These are phyloP conservation scores for Aphodius sticticus DNA, from an alignment of 2,888 invertebrate species.

Conservation along the genomic window DNA sequence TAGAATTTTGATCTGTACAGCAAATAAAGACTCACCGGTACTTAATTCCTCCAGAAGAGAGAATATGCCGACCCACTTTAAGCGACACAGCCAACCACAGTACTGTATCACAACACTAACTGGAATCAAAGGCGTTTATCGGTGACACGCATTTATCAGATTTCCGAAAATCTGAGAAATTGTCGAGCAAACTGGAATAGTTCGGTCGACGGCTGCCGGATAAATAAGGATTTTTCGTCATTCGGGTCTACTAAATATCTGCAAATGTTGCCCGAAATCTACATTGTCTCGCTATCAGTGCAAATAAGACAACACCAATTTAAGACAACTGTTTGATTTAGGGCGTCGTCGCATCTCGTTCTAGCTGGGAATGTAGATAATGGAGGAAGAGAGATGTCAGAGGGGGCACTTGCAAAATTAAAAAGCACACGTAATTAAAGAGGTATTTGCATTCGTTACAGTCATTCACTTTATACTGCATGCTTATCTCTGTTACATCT, in stretches of 20 bases:
- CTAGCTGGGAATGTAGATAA: not conserved
- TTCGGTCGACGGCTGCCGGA: not conserved
- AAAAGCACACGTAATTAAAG: not conserved
- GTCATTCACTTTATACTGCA: constrained; percentile 22
- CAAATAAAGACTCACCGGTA: not conserved
- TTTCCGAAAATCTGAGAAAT: not conserved
- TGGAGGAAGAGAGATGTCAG: constrained; percentile 13
- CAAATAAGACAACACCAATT: constrained; percentile 8
- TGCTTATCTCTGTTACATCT: constrained; percentile 23
- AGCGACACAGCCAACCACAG: not conserved
- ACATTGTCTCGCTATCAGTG: constrained; percentile 23
- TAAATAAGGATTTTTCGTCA: not conserved
- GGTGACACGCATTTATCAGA: not conserved
- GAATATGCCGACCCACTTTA: not conserved
- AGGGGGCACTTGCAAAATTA: constrained; percentile 8
- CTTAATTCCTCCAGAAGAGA: not conserved
- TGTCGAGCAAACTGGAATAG: not conserved
- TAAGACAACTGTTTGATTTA: constrained; percentile 18
- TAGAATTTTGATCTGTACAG: not conserved
- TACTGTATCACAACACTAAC: not conserved
- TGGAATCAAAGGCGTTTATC: not conserved
- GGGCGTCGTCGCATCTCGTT: not conserved
- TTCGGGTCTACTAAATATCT: not conserved
- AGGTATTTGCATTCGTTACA: constrained; percentile 7
- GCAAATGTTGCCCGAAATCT: not conserved